phyloP scores from a whole-genome alignment of 35 echinoderm and acorn worm species.

The Hemicentrotus pulcherrimus region DNA sequence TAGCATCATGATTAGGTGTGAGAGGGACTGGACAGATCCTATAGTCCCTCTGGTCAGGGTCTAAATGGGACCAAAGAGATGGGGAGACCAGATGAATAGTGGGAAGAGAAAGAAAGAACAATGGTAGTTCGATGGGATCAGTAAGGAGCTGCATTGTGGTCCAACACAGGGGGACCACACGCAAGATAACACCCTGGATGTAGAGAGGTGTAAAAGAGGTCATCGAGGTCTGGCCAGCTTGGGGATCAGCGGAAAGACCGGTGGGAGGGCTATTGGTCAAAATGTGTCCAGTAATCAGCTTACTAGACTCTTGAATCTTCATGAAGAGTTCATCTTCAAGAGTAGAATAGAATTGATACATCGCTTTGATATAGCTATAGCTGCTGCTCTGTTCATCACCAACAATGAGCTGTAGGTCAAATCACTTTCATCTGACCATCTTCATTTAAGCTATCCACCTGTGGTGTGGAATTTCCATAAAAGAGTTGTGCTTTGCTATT shows the following conservation, averaged over 20 bases:
- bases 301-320: background rate
- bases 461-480: background rate
- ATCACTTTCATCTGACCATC: background rate
- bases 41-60: background rate
- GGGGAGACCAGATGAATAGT: background rate
- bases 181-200: constrained; percentile 40
- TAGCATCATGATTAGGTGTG: background rate
- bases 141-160: constrained; percentile 15
- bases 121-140: background rate
- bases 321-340: background rate
- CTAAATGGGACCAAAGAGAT: background rate
- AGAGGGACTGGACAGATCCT: constrained; percentile 15
- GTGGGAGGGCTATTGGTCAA: background rate
- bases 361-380: background rate
- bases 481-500: background rate
- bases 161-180: constrained; percentile 21
- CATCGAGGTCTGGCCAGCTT: background rate
- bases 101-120: constrained; percentile 15
- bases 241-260: background rate
- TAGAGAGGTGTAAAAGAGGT: background rate
- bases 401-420: background rate
- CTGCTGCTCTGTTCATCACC: background rate
- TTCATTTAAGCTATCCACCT: background rate
- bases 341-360: background rate
- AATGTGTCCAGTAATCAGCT: constrained; percentile 28